Evolutionary conservation across 2,888 invertebrate species (phyloP), one percentile per base, ranked within the genome.

Genomic region (Thysanoteuthis rhombus): DNA sequence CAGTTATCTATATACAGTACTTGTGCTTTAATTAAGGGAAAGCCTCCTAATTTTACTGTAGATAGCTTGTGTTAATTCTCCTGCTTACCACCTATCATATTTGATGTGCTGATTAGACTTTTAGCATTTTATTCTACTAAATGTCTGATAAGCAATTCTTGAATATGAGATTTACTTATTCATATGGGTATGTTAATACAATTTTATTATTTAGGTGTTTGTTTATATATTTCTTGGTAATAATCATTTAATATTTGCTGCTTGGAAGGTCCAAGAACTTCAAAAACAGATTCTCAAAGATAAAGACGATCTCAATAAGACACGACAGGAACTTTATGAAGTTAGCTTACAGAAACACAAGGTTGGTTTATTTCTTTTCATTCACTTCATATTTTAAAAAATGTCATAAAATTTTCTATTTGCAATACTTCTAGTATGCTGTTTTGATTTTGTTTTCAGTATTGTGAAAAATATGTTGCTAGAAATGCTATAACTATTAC

Each of bases 311-410:
- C 89, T 94, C 42, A 93, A 94, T 52, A 52, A 58, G 47, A 93
- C 93, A 39, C 45, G 92, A 38, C 94, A 95, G 3, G 95, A 96
- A 42, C 93, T 95, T 28, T 94, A 95, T 38, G 93, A 94, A n/a
- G 94, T 95, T 28, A 95, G 95, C 28, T 90, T 95, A 93, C 95
- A 95, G 19, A 95, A 94, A 93, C 94, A 95, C 90, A 94, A 95
- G 95, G 96, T 96, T 95, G 93, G 89, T n/a, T 92, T 19, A 39
- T 52, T 39, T 58, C 36, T 40, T 58, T 58, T 89, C 40, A 58
- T 93, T 89, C 40, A 32, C 32, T 38, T 36, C 38, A 47, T 22
- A n/a, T 32, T 93, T 28, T 16, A 89, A 39, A 39, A 90, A 40
- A 39, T 90, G 19, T 40, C 16, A 40, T 42, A 28, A 45, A 45